Evolutionary conservation across 2,888 invertebrate genomes (phyloP).

Genomic region (Imbricaverruca yamaguchii): DNA sequence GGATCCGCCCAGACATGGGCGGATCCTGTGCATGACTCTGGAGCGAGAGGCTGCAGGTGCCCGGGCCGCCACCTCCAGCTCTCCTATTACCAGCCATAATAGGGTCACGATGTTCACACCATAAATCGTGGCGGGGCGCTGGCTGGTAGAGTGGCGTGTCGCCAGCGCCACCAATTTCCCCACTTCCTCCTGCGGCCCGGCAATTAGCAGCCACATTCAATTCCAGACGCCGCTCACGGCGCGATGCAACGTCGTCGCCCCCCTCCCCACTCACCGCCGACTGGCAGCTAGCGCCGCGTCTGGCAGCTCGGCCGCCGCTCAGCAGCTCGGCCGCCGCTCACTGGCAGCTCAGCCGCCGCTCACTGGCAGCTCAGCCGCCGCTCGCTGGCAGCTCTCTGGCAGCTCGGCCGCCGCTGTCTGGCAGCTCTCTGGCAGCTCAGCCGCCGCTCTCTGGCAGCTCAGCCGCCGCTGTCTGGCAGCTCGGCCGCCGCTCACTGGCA

Average conservation of each 20-base stretch:
- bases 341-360: neutral
- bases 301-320: neutral
- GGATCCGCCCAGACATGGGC: too few relatives aligned
- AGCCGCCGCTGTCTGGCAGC: neutral
- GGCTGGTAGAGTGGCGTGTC: neutral
- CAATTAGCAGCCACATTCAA: neutral
- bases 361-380: neutral
- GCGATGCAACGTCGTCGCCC: too few relatives aligned
- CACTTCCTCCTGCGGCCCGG: neutral
- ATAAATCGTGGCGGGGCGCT: neutral
- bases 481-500: too few relatives aligned
- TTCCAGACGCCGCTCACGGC: neutral
- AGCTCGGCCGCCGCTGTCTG: too few relatives aligned
- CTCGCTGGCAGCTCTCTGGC: too few relatives aligned
- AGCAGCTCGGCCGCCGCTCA: too few relatives aligned
- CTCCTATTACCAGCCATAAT: neutral
- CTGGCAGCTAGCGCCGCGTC: neutral
- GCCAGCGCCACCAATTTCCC: neutral
- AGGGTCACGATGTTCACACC: neutral
- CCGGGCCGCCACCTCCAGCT: too few relatives aligned
- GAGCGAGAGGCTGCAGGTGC: too few relatives aligned
- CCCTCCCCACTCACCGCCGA: too few relatives aligned
- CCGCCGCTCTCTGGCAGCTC: neutral
- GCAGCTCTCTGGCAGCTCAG: too few relatives aligned
- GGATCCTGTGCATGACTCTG: too few relatives aligned